phyloP scores from a whole-genome alignment of 2,888 invertebrate genomes.

The Idaea aversata region DNA sequence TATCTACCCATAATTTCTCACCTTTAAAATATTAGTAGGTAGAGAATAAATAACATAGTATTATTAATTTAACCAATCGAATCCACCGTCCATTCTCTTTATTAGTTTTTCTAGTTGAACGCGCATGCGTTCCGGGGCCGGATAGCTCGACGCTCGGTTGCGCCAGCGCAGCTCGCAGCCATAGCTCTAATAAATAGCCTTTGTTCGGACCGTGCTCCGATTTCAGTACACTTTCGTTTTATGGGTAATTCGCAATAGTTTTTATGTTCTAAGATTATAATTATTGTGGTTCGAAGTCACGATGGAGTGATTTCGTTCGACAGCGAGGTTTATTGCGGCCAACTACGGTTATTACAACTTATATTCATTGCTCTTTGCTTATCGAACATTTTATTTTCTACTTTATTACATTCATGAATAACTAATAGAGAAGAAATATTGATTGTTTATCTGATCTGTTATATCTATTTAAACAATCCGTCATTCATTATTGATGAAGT shows the following conservation, averaged over 20 bases:
- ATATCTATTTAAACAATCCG: background rate
- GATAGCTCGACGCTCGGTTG: background rate
- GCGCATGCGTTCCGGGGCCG: slow-evolving; percentile 8
- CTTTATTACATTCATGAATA: background rate
- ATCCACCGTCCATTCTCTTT: slow-evolving; percentile 13
- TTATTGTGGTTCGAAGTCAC: background rate
- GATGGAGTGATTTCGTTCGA: background rate
- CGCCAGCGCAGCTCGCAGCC: slow-evolving; percentile 6
- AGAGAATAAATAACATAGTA: background rate
- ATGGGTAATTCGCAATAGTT: slow-evolving; percentile 1
- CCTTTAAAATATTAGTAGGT: too few relatives aligned
- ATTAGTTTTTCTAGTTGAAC: slow-evolving; percentile 15
- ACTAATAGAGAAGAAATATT: background rate
- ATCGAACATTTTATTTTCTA: background rate
- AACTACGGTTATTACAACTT: background rate
- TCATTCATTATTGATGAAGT: background rate
- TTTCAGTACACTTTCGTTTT: background rate
- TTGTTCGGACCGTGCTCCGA: slow-evolving; percentile 12
- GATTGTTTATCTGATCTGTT: background rate
- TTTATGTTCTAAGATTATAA: slow-evolving; percentile 1
- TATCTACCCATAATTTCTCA: too few relatives aligned
- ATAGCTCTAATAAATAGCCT: slow-evolving; percentile 20
- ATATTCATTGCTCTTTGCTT: background rate
- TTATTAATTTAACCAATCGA: background rate
- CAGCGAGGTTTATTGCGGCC: background rate